phyloP scores from a whole-genome alignment of 1,140 invertebrate species.

The Aphaenogaster ashmeadi region DNA sequence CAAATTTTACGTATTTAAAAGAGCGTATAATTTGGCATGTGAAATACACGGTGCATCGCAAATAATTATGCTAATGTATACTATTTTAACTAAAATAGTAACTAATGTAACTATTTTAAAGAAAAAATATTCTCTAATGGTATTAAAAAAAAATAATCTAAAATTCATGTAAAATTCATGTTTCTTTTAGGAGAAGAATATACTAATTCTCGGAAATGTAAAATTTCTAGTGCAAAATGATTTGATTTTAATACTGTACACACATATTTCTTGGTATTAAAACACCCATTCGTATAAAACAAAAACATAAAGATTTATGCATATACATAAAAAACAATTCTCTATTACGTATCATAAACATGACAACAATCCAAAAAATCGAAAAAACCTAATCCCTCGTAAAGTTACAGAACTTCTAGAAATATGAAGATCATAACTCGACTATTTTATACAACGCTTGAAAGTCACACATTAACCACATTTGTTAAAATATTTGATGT shows the following conservation, averaged over 20 bases:
- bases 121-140: neutral
- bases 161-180: neutral
- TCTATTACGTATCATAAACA: slow-evolving; percentile 43
- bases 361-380: slow-evolving; percentile 62
- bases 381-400: slow-evolving; percentile 68
- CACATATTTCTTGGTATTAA: neutral
- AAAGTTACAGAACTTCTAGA: slow-evolving; percentile 60
- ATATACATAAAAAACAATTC: neutral
- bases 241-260: neutral
- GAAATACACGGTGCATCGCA: neutral
- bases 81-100: neutral
- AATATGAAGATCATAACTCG: neutral
- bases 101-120: neutral
- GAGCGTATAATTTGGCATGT: neutral
- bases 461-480: neutral
- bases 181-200: neutral
- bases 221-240: neutral
- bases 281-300: neutral
- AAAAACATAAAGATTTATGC: neutral
- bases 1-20: slow-evolving; percentile 20
- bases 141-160: neutral
- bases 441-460: slow-evolving; percentile 37
- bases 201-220: neutral
- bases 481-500: neutral
- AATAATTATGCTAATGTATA: neutral